Evolutionary conservation across 2,797 vertebrate species (phyloP), one percentile per base, ranked within the genome.

Genomic region (Platyrinchus mystaceus): DNA sequence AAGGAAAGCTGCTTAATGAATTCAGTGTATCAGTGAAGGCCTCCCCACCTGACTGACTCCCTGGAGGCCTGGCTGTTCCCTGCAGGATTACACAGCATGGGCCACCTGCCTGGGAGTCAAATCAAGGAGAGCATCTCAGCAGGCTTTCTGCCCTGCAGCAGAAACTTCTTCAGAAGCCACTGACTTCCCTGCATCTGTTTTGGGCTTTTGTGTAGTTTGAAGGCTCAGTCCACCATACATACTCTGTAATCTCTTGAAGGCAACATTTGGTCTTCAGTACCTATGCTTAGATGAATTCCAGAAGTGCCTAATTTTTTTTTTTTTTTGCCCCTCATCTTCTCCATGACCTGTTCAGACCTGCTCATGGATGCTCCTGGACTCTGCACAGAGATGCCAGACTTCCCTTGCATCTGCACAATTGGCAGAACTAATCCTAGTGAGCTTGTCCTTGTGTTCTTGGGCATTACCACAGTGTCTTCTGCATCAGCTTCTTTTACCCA

Each of bases 21-120:
- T 75, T 69, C 41, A 37, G n/a, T 0, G 0, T 88, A 49, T 70
- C 90, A 68, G 21, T 70, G 44, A 80, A 71, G 77, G 56, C 53
- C 34, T 89, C 60, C 81, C 37, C 44, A 63, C 70, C 63, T 49
- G 50, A 67, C 60, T 64, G 70, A 28, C 34, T 94, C 81, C 60
- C 56, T 9, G n/a, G 88, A 83, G 88, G 37, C 63, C 78, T 69
- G 46, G 21, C 75, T 90, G 53, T 49, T 95, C 82, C 82, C 64
- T 58, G 44, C 43, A 86, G 91, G 64, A 89, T 91, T 84, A 55
- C 39, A 30, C 76, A 81, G 67, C 70, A 32, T 15, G 3, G 43
- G 58, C 55, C 73, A 91, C 86, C 73, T 90, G 85, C 66, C 84
- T 78, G 36, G 67, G 81, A 80, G 75, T 82, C 79, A 83, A 53